Evolutionary conservation across 2,888 invertebrate genomes (phyloP), one percentile per base, ranked within the genome.

Genomic region (Rhagonycha lutea): DNA sequence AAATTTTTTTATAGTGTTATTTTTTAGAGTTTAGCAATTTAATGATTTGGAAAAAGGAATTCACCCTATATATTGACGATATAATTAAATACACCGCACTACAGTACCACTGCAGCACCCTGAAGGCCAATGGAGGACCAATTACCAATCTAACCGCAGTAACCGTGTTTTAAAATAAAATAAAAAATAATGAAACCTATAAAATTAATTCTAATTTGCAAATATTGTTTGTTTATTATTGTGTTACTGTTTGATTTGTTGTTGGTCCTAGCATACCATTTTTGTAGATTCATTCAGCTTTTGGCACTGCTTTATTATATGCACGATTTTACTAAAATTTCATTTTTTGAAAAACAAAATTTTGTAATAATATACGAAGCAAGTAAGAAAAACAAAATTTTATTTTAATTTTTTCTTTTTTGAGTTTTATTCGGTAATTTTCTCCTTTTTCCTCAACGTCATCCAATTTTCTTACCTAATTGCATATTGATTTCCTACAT

Each of bases 51-150:
- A 47, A 18, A 47, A 47, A 47, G 47, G 26, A 68, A 28, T 68
- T 68, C 72, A 72, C 72, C 68, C 68, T 72, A 61, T 72, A 72
- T 26, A 72, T 72, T 23, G 23, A 68, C n/a, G 47, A 47, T 47
- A 68, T 68, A 69, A 26, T 61, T 24, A 28, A 14, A 75, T 71
- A 65, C 61, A 75, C 70, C 70, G 78, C 78, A 78, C 78, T 61
- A 75, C 69, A 73, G 70, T 73, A 71, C 72, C 75, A 78, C 75
- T 75, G 71, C 78, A 78, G 78, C 78, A 78, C 78, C 78, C 78
- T 73, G 70, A 62, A 4, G 18, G 68, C 75, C 68, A 75, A 73
- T 75, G 65, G 67, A 75, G 77, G 78, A 78, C 75, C 78, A 78
- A 78, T 75, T 70, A 75, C 78, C 32, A 75, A 75, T 73, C 70